Evolutionary conservation across 2,888 invertebrate genomes (phyloP).

Genomic region (Lordiphosa fenestrarum): DNA sequence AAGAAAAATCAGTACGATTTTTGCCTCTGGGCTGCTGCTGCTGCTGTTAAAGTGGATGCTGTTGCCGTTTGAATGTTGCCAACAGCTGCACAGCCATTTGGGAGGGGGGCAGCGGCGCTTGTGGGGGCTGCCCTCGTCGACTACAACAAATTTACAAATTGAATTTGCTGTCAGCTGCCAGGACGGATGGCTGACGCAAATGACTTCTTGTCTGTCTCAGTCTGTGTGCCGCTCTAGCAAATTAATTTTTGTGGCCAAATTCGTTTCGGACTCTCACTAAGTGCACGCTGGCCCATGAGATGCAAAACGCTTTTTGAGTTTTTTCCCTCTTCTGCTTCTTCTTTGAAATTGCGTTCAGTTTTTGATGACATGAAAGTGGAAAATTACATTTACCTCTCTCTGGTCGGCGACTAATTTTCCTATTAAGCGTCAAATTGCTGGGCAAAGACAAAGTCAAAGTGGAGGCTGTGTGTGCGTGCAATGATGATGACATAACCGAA

Average conservation of each 20-base stretch:
- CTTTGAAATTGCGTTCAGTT: background rate
- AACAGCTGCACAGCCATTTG: conserved; percentile 68
- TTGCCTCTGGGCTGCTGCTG: too few species aligned
- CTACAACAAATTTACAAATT: conserved; percentile 53
- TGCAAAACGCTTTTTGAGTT: conserved; percentile 3
- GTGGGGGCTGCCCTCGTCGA: conserved; percentile 6
- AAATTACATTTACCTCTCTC: conserved; percentile 47
- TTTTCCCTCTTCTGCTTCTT: background rate
- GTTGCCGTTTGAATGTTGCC: conserved; percentile 8
- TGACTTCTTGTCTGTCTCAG: conserved; percentile 45
- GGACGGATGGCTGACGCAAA: conserved; percentile 71
- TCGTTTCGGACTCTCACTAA: conserved; percentile 39
- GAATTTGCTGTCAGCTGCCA: conserved; percentile 68
- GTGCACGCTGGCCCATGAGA: conserved; percentile 47
- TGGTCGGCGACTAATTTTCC: conserved; percentile 48
- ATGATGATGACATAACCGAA: conserved; percentile 54
- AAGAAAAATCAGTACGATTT: too few species aligned
- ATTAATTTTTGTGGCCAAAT: conserved; percentile 60
- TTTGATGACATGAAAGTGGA: conserved; percentile 24
- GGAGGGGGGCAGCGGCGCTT: conserved; percentile 5
- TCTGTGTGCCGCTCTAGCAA: conserved; percentile 26
- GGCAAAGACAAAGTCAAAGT: conserved; percentile 34
- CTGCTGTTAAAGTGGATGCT: too few species aligned
- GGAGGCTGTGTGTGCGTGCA: conserved; percentile 12
- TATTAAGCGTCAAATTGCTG: conserved; percentile 43